These are phyloP conservation scores for Drosophila truncata DNA, from an alignment of 1,140 invertebrate genomes.

Conservation along the genomic window DNA sequence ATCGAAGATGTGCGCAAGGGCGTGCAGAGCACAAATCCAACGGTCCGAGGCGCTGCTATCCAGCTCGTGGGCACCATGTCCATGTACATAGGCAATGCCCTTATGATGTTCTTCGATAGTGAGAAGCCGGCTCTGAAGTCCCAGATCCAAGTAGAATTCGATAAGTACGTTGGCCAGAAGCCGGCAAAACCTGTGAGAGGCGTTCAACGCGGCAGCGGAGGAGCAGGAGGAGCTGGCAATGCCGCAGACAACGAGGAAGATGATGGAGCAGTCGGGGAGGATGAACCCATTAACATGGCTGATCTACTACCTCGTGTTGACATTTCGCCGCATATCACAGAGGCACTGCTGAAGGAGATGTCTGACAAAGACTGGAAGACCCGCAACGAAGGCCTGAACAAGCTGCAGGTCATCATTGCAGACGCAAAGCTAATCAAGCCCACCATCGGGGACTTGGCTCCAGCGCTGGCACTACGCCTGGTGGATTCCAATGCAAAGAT, in stretches of 20 bases:
- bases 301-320: constrained; percentile 92
- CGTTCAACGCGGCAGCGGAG: constrained; percentile 40
- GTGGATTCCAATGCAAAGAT: constrained; percentile 97
- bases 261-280: constrained; percentile 85
- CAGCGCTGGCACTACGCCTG: constrained; percentile 91
- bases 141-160: constrained; percentile 94
- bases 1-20: constrained; percentile 94
- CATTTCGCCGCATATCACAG: constrained; percentile 94
- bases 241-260: constrained; percentile 86
- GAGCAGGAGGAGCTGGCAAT: constrained; percentile 9
- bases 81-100: constrained; percentile 91
- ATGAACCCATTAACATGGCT: constrained; percentile 87
- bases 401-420: constrained; percentile 87
- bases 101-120: constrained; percentile 93
- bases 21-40: constrained; percentile 93
- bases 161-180: constrained; percentile 91
- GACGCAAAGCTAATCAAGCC: constrained; percentile 93
- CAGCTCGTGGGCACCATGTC: constrained; percentile 88
- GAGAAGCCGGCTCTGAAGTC: constrained; percentile 94
- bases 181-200: constrained; percentile 91
- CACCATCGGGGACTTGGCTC: constrained; percentile 93
- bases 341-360: constrained; percentile 92
- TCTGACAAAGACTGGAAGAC: constrained; percentile 98
- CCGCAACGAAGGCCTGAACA: constrained; percentile 83
- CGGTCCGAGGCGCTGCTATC: constrained; percentile 91